phyloP scores from a whole-genome alignment of 92 coral and sea anemone species.

The Parazoanthus atlanticus region DNA sequence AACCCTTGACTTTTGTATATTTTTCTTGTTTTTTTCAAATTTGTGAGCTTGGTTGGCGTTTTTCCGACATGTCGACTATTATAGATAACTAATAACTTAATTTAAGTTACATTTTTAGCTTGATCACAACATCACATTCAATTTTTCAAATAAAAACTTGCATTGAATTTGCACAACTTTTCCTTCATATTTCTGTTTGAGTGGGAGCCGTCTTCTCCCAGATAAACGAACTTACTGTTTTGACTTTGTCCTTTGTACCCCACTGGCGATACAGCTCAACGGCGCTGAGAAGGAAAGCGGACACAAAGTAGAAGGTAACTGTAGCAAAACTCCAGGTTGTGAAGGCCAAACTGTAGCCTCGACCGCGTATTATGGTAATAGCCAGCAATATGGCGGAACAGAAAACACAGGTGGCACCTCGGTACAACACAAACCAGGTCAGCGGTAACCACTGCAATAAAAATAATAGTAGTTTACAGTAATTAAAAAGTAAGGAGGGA shows the following conservation, averaged over 20 bases:
- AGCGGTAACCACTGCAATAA: slow-evolving; percentile 55
- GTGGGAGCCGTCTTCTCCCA: not conserved
- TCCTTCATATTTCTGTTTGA: not conserved
- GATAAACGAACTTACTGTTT: not conserved
- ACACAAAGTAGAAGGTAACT: slow-evolving; percentile 50
- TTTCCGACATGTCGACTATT: too few species aligned
- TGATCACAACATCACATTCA: too few species aligned
- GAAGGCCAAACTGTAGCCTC: slow-evolving; percentile 59
- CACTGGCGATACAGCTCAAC: slow-evolving; percentile 24
- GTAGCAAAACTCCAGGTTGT: slow-evolving; percentile 61
- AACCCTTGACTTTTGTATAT: too few species aligned
- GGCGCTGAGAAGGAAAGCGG: slow-evolving; percentile 45
- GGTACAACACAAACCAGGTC: slow-evolving; percentile 52
- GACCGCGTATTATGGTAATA: not conserved
- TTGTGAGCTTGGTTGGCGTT: too few species aligned
- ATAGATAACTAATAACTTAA: too few species aligned
- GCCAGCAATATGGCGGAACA: slow-evolving; percentile 39
- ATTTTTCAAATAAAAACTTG: not conserved
- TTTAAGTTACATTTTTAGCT: too few species aligned
- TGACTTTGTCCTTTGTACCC: not conserved
- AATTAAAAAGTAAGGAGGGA: not conserved
- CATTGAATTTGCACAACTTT: not conserved
- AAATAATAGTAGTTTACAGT: not conserved
- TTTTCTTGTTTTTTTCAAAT: too few species aligned
- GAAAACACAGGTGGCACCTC: slow-evolving; percentile 51